Conservation (phyloP, 1,140 invertebrate species). For the Cydia strobilella region DNA sequence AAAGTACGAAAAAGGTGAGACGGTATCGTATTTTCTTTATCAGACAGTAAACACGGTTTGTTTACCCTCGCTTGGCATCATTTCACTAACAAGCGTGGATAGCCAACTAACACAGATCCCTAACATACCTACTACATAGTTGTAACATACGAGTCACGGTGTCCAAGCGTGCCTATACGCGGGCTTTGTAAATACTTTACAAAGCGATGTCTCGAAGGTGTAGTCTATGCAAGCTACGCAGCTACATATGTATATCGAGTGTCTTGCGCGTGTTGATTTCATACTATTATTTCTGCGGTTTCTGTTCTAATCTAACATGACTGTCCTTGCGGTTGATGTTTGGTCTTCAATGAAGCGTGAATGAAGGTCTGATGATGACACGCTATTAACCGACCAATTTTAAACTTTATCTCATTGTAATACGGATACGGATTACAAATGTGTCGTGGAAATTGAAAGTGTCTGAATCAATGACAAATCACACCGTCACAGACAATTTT, state of each 20-base stretch:
- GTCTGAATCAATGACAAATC: not conserved
- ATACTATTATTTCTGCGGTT: not conserved
- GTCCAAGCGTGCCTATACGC: too few relatives aligned
- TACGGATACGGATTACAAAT: constrained; percentile 3
- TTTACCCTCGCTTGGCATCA: constrained; percentile 3
- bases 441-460: not conserved
- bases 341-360: not conserved
- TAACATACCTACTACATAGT: not conserved
- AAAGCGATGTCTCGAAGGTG: too few relatives aligned
- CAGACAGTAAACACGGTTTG: constrained; percentile 10
- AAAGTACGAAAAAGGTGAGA: constrained; percentile 11
- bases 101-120: not conserved
- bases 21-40: not conserved
- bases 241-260: constrained; percentile 2
- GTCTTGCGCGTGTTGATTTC: not conserved
- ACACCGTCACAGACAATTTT: not conserved
- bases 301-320: not conserved
- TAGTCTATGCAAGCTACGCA: too few relatives aligned
- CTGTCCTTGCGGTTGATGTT: not conserved
- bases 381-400: not conserved
- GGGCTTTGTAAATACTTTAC: too few relatives aligned
- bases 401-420: not conserved
- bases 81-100: not conserved
- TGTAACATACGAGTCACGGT: too few relatives aligned
- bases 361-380: not conserved